Conservation (phyloP, 2,797 vertebrate species). For the Arctocebus calabarensis region DNA sequence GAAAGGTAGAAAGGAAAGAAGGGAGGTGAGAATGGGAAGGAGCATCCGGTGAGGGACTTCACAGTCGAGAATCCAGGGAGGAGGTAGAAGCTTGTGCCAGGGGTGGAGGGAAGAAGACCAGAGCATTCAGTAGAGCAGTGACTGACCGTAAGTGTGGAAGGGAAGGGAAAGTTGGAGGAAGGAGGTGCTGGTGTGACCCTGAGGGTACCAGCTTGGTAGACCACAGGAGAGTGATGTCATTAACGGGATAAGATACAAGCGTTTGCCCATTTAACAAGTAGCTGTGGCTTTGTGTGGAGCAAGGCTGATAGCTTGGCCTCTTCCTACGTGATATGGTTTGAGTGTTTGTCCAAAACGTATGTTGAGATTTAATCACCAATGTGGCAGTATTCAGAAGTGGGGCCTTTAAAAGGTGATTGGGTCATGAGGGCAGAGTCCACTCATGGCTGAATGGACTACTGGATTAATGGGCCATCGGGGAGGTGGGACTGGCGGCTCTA, state of each 20-base stretch:
- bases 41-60: neutral
- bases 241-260: neutral
- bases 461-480: neutral
- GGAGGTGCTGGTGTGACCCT: no score
- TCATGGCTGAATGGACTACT: neutral
- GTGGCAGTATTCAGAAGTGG: neutral
- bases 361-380: neutral
- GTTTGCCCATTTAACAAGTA: neutral
- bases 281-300: neutral
- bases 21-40: neutral
- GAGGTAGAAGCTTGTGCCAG: neutral
- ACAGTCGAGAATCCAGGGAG: neutral
- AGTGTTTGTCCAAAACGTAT: neutral
- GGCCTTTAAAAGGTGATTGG: neutral
- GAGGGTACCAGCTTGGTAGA: neutral
- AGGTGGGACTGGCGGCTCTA: neutral
- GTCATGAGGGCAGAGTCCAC: neutral
- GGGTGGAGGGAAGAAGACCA: neutral
- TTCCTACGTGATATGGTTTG: neutral
- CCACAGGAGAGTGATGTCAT: neutral
- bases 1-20: neutral
- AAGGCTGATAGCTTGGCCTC: neutral
- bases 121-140: fast-evolving
- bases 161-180: neutral
- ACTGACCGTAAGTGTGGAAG: neutral